Percentiles rank a stretch among this genome's conserved stretches.
These are phyloP conservation scores for Gallinago nigripennis DNA, from an alignment of 2,797 vertebrate species.

Conservation along the genomic window DNA sequence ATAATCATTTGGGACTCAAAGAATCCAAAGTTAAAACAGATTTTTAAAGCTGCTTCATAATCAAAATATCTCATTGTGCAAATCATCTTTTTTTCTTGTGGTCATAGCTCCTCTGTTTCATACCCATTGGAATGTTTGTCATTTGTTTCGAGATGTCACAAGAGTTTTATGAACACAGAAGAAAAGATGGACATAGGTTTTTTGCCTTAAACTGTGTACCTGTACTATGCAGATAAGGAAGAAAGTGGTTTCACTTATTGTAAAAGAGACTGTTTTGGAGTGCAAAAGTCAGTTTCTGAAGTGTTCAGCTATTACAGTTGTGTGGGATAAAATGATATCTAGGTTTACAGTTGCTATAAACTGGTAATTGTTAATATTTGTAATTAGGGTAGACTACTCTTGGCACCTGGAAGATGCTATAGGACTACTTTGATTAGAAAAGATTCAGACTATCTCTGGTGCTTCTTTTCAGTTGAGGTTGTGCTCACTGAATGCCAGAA, in stretches of 20 bases:
- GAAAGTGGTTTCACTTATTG: not conserved
- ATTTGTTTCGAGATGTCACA: not conserved
- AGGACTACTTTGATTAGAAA: not conserved
- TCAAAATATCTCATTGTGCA: conserved; percentile 7
- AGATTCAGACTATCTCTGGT: not conserved
- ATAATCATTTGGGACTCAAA: not conserved
- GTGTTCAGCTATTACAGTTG: not conserved
- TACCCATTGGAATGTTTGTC: not conserved
- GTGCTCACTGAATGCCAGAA: not conserved
- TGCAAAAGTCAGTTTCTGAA: not conserved
- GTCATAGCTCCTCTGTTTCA: not conserved
- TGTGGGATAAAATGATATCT: not conserved
- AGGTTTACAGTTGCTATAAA: not conserved
- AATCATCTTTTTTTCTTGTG: not conserved
- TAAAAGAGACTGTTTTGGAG: not conserved
- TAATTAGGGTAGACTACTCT: not conserved
- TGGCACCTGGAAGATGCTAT: not conserved
- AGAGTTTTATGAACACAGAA: not conserved
- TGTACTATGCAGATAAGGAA: not conserved
- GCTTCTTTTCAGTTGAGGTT: not conserved
- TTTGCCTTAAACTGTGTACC: not conserved
- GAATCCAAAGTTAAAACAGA: conserved; percentile 39
- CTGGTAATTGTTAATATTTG: not conserved
- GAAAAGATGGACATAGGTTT: not conserved
- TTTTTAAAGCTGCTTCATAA: conserved; percentile 47